Conservation (phyloP, 2,797 vertebrate genomes). For the Esox masquinongy region DNA sequence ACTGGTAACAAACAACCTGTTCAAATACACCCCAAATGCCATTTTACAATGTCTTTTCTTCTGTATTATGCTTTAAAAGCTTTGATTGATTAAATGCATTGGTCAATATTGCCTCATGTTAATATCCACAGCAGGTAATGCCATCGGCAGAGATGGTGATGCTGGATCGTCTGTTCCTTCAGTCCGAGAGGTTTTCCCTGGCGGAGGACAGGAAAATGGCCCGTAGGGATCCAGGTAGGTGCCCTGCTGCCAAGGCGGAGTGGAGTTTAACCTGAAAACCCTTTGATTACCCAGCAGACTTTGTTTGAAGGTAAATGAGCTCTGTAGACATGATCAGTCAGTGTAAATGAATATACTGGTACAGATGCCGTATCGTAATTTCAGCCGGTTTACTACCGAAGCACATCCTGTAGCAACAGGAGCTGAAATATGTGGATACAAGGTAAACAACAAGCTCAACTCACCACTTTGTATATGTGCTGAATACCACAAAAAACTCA, state of each 20-base stretch:
- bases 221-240: constrained; percentile 77
- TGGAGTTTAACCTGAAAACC: not conserved
- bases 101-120: not conserved
- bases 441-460: no score
- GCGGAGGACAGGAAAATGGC: constrained; percentile 73
- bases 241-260: not conserved
- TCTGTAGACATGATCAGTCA: not conserved
- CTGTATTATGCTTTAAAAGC: not conserved
- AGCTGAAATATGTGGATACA: no score
- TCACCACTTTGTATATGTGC: no score
- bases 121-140: constrained; percentile 72
- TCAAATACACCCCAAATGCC: not conserved
- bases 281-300: not conserved
- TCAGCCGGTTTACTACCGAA: no score
- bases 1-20: constrained; percentile 59
- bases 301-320: not conserved
- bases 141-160: constrained; percentile 85
- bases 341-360: not conserved
- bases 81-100: no score
- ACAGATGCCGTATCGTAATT: no score
- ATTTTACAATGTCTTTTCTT: not conserved
- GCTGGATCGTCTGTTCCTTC: constrained; percentile 82
- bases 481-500: no score
- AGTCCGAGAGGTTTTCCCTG: constrained; percentile 75
- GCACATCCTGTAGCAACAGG: no score